Conservation (phyloP, 2,113 vertebrate species). For the Helogale parvula region DNA sequence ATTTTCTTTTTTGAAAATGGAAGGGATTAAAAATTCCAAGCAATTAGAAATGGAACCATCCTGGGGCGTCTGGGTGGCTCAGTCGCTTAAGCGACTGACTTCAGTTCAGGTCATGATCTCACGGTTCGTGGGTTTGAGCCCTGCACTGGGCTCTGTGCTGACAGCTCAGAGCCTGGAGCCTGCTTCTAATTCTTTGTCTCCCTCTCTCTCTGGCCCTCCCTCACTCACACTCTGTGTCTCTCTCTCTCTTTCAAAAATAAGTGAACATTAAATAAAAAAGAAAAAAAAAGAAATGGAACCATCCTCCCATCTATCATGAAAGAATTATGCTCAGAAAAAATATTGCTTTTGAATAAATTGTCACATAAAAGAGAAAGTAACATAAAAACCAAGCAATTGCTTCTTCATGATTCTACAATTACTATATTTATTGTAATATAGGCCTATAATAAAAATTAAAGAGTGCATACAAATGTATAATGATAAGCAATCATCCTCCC, state of each 20-base stretch:
- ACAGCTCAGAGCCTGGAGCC: too few relatives aligned
- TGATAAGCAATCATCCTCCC: background rate
- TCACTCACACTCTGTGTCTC: too few relatives aligned
- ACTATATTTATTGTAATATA: background rate
- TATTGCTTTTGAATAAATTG: background rate
- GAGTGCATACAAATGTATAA: background rate
- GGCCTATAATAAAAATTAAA: background rate
- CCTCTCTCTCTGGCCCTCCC: too few relatives aligned
- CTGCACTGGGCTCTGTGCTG: too few relatives aligned
- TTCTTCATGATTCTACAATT: background rate
- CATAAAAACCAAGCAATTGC: background rate
- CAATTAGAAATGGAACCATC: background rate
- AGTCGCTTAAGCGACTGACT: too few relatives aligned
- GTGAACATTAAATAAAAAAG: too few relatives aligned
- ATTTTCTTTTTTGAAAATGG: background rate
- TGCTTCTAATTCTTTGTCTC: too few relatives aligned
- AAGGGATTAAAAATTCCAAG: background rate
- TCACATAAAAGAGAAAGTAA: background rate
- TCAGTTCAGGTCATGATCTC: too few relatives aligned
- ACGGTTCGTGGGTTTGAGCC: too few relatives aligned
- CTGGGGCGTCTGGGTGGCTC: too few relatives aligned
- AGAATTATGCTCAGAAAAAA: background rate
- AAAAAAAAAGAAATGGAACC: background rate
- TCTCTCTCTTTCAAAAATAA: too few relatives aligned
- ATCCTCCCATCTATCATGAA: background rate